A percentile compares a stretch with the other conserved stretches of the same genome.
These are phyloP conservation scores for Anoplolepis gracilipes DNA, from an alignment of 1,140 invertebrate species.

Conservation along the genomic window DNA sequence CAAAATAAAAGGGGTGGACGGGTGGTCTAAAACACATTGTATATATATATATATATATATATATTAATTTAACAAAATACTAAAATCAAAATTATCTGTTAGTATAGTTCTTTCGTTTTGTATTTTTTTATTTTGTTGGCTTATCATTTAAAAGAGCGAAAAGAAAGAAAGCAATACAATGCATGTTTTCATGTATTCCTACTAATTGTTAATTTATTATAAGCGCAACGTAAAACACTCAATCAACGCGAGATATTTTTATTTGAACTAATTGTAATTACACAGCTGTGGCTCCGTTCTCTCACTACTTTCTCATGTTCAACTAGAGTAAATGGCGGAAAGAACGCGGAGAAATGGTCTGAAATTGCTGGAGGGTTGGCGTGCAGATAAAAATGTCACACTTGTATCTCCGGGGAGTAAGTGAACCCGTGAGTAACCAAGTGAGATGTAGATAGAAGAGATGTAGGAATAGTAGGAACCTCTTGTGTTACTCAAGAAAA, in stretches of 20 bases:
- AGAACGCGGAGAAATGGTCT: conserved; percentile 58
- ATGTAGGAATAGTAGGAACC: conserved; percentile 54
- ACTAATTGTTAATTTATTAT: conserved; percentile 5
- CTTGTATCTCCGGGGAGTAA: conserved; percentile 74
- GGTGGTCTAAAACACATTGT: too few species aligned
- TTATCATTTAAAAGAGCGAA: conserved; percentile 4
- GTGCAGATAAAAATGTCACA: conserved; percentile 75
- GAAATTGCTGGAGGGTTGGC: conserved; percentile 67
- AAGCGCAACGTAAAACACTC: conserved; percentile 1
- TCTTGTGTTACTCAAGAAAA: conserved; percentile 63
- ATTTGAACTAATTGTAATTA: conserved; percentile 65
- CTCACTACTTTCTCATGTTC: conserved; percentile 70
- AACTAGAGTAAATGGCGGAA: conserved; percentile 70
- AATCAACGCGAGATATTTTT: conserved; percentile 29
- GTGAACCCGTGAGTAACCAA: conserved; percentile 65
- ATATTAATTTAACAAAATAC: neutral
- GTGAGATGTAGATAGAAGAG: conserved; percentile 67
- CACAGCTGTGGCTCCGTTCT: conserved; percentile 40
- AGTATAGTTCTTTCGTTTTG: neutral
- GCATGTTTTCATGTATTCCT: neutral
- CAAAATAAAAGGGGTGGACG: too few species aligned
- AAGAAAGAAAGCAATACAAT: neutral
- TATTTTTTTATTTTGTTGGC: conserved; percentile 12
- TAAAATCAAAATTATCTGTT: conserved; percentile 1
- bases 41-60: neutral